Base-by-base conservation (phyloP, 2,888 invertebrate species). In the Molorchus minor region DNA sequence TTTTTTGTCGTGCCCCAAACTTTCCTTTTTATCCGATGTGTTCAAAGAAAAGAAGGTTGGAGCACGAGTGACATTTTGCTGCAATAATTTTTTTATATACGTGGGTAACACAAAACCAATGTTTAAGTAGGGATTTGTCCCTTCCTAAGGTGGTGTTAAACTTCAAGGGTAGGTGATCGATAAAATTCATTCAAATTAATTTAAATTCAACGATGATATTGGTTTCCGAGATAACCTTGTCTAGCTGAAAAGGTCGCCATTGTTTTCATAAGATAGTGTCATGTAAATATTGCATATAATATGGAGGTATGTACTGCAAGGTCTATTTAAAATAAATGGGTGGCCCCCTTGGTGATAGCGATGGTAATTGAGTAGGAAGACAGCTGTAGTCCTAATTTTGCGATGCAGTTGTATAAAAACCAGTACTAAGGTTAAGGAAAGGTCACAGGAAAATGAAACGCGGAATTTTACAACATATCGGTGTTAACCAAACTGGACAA, bases 151-250 rank as follows among this genome's bases (percentile, higher is more conserved):
- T 67, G 67, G 62, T 57, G 64, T 49, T 61, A 53, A 36, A 62
- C 58, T 68, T 73, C 75, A 76, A 76, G 76, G 76, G 74, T 75
- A 71, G 70, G 56, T 68, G 38, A 62, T 68, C 65, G 64, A 65
- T 66, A 62, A 44, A 57, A 54, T 62, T 58, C 33, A 29, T 41
- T 58, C 55, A 49, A 58, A 61, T 69, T 67, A 58, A 67, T 70
- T 70, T 58, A 61, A 65, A 68, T 70, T 72, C 68, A 71, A 69
- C 69, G 67, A 60, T 64, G 68, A 65, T 65, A 64, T 61, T 71
- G 68, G 58, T 58, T 61, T 63, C 51, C 33, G 62, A 47, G 61
- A 68, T 72, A 73, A 76, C 76, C 77, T 75, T 75, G 75, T 70
- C 69, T 71, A 64, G 64, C 60, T 58, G 59, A 57, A 64, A 69